A percentile compares a stretch with the other conserved stretches of the same genome.
phyloP scores from a whole-genome alignment of 2,113 vertebrate species.

The Setophaga coronata region DNA sequence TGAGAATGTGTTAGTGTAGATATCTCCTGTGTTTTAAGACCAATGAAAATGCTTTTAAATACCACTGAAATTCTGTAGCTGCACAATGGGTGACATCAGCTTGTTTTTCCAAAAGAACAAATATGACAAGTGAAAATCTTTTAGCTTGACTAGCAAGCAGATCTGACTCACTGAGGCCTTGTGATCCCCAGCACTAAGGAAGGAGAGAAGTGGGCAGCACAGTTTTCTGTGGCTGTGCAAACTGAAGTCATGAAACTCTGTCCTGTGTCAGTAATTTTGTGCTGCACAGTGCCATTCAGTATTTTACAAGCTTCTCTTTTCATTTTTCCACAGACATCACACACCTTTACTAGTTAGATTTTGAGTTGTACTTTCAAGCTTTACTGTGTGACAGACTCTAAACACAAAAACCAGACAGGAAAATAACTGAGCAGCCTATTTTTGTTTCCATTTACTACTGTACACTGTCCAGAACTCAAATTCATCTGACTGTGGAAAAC shows the following conservation, averaged over 20 bases:
- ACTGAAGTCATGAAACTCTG: background rate
- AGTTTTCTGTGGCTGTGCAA: background rate
- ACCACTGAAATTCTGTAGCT: background rate
- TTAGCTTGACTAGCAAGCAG: background rate
- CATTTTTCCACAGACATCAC: background rate
- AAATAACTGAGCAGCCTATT: background rate
- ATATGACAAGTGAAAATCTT: background rate
- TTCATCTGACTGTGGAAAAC: background rate
- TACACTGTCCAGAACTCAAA: background rate
- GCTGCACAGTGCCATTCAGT: background rate
- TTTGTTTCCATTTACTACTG: background rate
- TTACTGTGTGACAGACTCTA: background rate
- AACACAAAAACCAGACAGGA: background rate
- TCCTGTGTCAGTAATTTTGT: background rate
- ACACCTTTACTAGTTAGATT: background rate
- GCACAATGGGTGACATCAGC: background rate
- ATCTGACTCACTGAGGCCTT: background rate
- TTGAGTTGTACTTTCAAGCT: background rate
- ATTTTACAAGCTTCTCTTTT: background rate
- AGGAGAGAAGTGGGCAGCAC: background rate
- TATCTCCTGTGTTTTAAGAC: background rate
- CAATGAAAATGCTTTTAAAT: background rate
- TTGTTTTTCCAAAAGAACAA: background rate
- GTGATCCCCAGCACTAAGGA: background rate
- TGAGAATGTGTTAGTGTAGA: background rate